These are phyloP conservation scores for Catharus fuscescens DNA, from an alignment of 2,113 vertebrate species.

Conservation along the genomic window DNA sequence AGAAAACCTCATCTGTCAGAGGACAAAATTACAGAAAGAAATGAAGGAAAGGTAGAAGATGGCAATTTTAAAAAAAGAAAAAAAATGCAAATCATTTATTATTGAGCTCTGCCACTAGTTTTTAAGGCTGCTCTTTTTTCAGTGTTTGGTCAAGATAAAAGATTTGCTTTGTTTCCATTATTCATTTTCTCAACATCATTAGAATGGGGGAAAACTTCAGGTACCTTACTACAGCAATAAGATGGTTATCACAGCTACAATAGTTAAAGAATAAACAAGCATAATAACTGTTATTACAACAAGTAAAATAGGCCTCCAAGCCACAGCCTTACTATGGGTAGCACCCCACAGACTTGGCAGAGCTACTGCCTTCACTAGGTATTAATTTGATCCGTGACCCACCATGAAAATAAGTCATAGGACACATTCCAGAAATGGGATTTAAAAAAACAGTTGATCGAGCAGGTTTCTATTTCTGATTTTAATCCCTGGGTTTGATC, in stretches of 20 bases:
- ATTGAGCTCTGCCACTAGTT: neutral
- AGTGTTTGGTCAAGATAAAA: neutral
- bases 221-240: neutral
- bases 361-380: neutral
- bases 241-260: neutral
- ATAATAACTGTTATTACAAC: neutral
- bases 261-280: slow-evolving; percentile 1
- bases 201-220: neutral
- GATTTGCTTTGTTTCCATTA: neutral
- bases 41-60: neutral
- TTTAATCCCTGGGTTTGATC: slow-evolving; percentile 35
- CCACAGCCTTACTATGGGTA: neutral
- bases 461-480: slow-evolving; percentile 30
- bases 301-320: neutral
- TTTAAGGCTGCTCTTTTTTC: neutral
- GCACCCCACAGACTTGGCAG: neutral
- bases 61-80: neutral
- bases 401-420: neutral
- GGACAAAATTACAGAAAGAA: neutral
- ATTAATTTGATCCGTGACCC: neutral
- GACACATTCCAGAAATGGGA: neutral
- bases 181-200: neutral
- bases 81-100: neutral
- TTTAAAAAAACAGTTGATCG: neutral
- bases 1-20: neutral